Base-by-base conservation (phyloP, 2,113 vertebrate species). In the Callopanchax toddi region DNA sequence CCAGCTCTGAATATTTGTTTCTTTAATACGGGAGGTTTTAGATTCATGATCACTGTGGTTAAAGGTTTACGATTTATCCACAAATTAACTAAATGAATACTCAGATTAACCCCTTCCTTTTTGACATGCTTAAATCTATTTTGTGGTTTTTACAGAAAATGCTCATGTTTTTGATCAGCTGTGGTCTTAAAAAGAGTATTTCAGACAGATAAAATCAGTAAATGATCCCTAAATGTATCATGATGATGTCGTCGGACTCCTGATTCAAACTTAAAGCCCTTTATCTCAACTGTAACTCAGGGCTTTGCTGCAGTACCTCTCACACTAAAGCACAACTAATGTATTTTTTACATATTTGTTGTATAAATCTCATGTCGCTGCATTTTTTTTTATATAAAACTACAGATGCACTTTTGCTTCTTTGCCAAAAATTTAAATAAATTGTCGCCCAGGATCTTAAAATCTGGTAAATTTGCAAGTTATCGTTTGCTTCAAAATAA, bases 251-350 rank as follows among this genome's bases (percentile, higher is more conserved):
- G 36, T 11, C 12, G 36, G 36, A 37, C 11, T 37, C 8, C 8
- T n/a, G 59, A 67, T 66, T 63, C 44, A 60, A 71, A 53, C 17
- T 22, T 42, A 67, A 22, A 78, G 74, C 79, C 74, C 79, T 80
- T 74, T 63, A 54, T 78, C 40, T 52, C 26, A 25, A 57, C 46
- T 11, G 32, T 57, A 67, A 49, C 82, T 85, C 85, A 85, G 82
- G 82, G 79, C 85, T 76, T 42, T 36, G 44, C 29, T 36, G 44
- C 62, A 58, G 71, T 56, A 79, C 67, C 82, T 82, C 79, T 39
- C 49, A 59, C 53, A 32, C 44, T 44, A 32, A 76, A 81, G 71
- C 82, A 81, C 85, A 85, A 61, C 23, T 43, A 25, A 65, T 53
- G 54, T 77, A 37, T 66, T 78, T 58, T 32, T 49, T 36, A 43